Base-by-base conservation (phyloP, 2,113 vertebrate genomes). In the Fregata magnificens region DNA sequence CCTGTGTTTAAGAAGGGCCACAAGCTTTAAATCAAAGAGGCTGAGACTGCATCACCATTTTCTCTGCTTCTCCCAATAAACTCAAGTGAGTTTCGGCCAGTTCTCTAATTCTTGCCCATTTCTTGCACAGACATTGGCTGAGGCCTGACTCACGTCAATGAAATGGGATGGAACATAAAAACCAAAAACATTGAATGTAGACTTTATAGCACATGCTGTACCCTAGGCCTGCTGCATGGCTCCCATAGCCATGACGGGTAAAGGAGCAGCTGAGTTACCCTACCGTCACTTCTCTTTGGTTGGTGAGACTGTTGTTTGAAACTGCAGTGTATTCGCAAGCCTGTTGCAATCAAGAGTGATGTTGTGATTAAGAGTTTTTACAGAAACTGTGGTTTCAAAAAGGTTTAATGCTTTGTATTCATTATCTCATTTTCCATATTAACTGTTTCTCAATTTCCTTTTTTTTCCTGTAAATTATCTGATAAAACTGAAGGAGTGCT, bases 171-270 rank as follows among this genome's bases (percentile, higher is more conserved):
- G 34, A 91, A 53, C 2, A 40, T 18, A 4, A n/a, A n/a, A n/a
- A n/a, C n/a, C 14, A 17, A 13, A 44, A 71, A 29, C 38, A 45
- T 29, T 53, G 25, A 70, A 45, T 1, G 4, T 14, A 42, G 42
- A n/a, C 19, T 45, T 87, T 7, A 49, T 25, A 66, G 59, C 11
- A 62, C n/a, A 13, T 18, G 11, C 13, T 82, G n/a, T 10, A 32
- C 7, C 10, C 21, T 22, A 36, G 38, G 19, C 14, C 24, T 74
- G 47, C 16, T 82, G 11, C 34, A 25, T 17, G n/a, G 8, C 2
- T 12, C 15, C 15, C 11, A 6, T 0, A 40, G 19, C 10, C 20
- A 16, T 4, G 8, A 17, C 3, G 12, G 72, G 34, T 38, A 52
- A 55, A 56, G 34, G 11, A 58, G 13, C 21, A 58, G 38, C 34